phyloP scores from a whole-genome alignment of 2,888 invertebrate genomes.

The Clistopyga incitator region DNA sequence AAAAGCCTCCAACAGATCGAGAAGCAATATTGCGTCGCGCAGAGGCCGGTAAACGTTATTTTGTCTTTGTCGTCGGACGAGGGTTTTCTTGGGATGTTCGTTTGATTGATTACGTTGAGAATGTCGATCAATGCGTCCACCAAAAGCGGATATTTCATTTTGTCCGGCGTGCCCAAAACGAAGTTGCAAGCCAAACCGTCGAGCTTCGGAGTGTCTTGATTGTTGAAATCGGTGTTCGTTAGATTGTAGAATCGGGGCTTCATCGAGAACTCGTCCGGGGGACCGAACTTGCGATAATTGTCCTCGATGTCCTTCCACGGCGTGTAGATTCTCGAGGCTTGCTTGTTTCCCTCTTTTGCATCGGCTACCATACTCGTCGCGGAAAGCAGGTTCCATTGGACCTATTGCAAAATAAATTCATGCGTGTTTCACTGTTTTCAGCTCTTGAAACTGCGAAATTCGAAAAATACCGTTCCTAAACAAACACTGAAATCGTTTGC shows the following conservation, averaged over 20 bases:
- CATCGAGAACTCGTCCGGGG: slow-evolving; percentile 89
- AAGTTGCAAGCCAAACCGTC: slow-evolving; percentile 98
- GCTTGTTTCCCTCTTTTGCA: slow-evolving; percentile 85
- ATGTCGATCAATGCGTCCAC: slow-evolving; percentile 94
- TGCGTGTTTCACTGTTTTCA: background rate
- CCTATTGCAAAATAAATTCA: slow-evolving; percentile 82
- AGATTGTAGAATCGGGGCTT: slow-evolving; percentile 96
- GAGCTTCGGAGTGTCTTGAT: slow-evolving; percentile 94
- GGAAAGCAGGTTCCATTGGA: slow-evolving; percentile 92
- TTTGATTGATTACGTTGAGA: slow-evolving; percentile 91
- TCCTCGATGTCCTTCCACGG: slow-evolving; percentile 92
- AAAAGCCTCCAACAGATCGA: slow-evolving; percentile 93
- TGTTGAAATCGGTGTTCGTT: slow-evolving; percentile 90
- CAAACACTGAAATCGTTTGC: too few relatives aligned
- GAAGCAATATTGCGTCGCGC: slow-evolving; percentile 96
- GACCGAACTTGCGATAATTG: slow-evolving; percentile 88
- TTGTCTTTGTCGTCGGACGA: slow-evolving; percentile 79
- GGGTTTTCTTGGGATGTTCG: slow-evolving; percentile 78
- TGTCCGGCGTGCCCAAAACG: slow-evolving; percentile 95
- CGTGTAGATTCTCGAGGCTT: slow-evolving; percentile 87
- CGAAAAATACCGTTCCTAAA: too few relatives aligned
- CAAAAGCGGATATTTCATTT: slow-evolving; percentile 93
- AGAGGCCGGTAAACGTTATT: slow-evolving; percentile 87
- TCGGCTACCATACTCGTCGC: slow-evolving; percentile 87
- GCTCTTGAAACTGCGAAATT: background rate